Conservation (phyloP, 2,113 vertebrate species). For the Nerophis ophidion region DNA sequence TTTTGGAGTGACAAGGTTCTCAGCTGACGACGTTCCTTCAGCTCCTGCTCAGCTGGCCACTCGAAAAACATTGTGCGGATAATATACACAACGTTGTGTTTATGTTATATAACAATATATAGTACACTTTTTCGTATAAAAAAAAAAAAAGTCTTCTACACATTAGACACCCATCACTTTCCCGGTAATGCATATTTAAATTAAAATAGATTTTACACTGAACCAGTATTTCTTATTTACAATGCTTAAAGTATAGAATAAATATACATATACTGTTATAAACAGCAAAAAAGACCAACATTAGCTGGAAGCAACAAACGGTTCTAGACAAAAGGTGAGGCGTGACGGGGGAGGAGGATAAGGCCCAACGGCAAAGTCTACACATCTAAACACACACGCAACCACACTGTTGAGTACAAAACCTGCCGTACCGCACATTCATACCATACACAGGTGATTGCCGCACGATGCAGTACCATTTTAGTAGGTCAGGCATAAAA, state of each 20-base stretch:
- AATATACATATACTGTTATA: slow-evolving; percentile 98
- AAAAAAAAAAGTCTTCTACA: slow-evolving; percentile 88
- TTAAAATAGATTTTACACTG: slow-evolving; percentile 97
- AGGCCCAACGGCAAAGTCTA: slow-evolving; percentile 51
- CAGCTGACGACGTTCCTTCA: slow-evolving; percentile 67
- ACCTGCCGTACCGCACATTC: slow-evolving; percentile 14
- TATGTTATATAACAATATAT: slow-evolving; percentile 67
- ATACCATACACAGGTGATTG: slow-evolving; percentile 31
- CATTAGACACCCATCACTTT: slow-evolving; percentile 84
- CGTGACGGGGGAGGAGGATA: slow-evolving; percentile 53
- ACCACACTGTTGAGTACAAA: slow-evolving; percentile 30
- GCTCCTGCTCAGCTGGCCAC: slow-evolving; percentile 70
- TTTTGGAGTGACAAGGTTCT: slow-evolving; percentile 44
- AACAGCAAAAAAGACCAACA: slow-evolving; percentile 90
- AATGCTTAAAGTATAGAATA: slow-evolving; percentile 86
- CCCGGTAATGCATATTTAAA: slow-evolving; percentile 97
- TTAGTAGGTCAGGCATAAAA: slow-evolving; percentile 41
- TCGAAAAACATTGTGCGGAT: slow-evolving; percentile 65
- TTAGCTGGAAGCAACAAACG: slow-evolving; percentile 83
- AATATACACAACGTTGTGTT: slow-evolving; percentile 63
- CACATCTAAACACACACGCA: slow-evolving; percentile 18
- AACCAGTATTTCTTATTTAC: slow-evolving; percentile 96
- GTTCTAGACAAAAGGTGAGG: slow-evolving; percentile 70
- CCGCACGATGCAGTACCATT: slow-evolving; percentile 61
- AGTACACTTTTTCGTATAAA: slow-evolving; percentile 45